Evolutionary conservation across 2,797 vertebrate species (phyloP), one percentile per base, ranked within the genome.

Genomic region (Holocentrus rufus): DNA sequence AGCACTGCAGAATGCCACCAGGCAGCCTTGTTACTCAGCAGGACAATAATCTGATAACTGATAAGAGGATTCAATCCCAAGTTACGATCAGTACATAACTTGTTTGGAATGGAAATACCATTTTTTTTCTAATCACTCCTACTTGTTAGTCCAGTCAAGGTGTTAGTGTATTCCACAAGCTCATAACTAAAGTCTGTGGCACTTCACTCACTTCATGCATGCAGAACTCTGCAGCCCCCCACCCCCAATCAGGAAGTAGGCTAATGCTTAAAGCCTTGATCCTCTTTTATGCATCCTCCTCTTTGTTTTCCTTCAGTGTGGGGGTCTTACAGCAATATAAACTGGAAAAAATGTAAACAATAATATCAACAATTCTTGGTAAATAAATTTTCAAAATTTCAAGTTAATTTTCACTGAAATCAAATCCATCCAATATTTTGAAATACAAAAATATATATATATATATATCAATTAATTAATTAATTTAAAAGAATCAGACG

Each of bases 211-310:
- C 25, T 20, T 72, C 4, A 74, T 30, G 42, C 44, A 22, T 61
- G 22, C 59, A 42, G 67, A 69, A 52, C 44, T 7, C 49, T 49
- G 39, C 50, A 44, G 55, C 65, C 59, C 52, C 31, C 31, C 31
- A 34, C 69, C 15, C 63, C 72, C 46, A 63, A 27, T 63, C 42
- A 69, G 70, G 71, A 82, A 79, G 44, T 66, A 82, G 72, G 70
- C 79, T 87, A 72, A 79, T 72, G 54, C 80, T 77, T 89, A 87
- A 83, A 80, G 66, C 52, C 79, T 74, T 88, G 53, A 87, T 89
- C 84, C 83, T 87, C 80, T 84, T 87, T 74, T 74, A 87, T 89
- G 69, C 27, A 52, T 65, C 56, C 44, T 56, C 58, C n/a, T 72
- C 61, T 83, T 87, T 85, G 77, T 79, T 83, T 39, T 50, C 49